These are phyloP conservation scores for Agriopis aurantiaria DNA, from an alignment of 2,888 invertebrate genomes.

Conservation along the genomic window DNA sequence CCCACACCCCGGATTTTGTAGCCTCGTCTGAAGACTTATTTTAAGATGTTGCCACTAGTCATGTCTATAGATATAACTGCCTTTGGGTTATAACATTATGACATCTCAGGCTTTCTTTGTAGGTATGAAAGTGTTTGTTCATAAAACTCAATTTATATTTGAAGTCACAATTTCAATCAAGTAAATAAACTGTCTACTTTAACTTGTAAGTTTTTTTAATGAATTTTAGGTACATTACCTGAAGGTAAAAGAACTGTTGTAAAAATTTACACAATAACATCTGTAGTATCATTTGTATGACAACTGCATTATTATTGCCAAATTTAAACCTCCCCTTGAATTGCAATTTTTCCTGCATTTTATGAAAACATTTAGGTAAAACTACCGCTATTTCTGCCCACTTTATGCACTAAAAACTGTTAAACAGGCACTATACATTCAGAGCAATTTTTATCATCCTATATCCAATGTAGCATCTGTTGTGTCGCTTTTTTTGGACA, in stretches of 20 bases:
- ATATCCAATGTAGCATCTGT: conserved; percentile 37
- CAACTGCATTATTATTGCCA: conserved; percentile 5
- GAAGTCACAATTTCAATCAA: not conserved
- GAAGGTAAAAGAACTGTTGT: too few species aligned
- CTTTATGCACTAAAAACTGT: conserved; percentile 35
- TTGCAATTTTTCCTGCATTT: conserved; percentile 24
- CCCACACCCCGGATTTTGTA: conserved; percentile 33
- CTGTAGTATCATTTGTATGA: conserved; percentile 7
- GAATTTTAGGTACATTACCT: not conserved
- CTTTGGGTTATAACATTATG: conserved; percentile 31
- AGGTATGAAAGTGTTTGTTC: conserved; percentile 1
- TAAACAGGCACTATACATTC: conserved; percentile 49
- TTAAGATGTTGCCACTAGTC: conserved; percentile 34
- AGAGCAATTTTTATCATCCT: conserved; percentile 40
- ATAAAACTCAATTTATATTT: not conserved
- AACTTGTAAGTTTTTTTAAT: not conserved
- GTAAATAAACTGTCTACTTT: not conserved
- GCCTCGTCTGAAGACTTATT: conserved; percentile 27
- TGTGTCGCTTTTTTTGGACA: conserved; percentile 31
- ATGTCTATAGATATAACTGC: conserved; percentile 34
- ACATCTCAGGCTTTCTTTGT: conserved; percentile 34
- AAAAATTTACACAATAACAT: conserved; percentile 4
- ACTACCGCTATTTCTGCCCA: conserved; percentile 40
- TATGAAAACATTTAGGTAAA: conserved; percentile 33
- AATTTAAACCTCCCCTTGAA: conserved; percentile 22